Evolutionary conservation across 2,888 invertebrate genomes (phyloP), one percentile per base, ranked within the genome.

Genomic region (Amblyjoppa fuscipennis): DNA sequence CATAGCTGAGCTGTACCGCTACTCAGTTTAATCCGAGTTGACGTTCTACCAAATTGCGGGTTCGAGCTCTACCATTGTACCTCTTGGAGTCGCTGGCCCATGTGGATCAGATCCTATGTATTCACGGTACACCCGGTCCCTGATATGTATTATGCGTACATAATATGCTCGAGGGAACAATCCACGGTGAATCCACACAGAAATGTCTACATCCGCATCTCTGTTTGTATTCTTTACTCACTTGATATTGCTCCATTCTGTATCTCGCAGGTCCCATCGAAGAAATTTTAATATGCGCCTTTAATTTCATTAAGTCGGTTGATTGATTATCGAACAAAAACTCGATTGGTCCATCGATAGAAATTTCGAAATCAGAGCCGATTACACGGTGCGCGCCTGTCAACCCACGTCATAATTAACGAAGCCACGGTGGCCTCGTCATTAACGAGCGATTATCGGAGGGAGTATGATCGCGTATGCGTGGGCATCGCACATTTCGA

Each of bases 401-500:
- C 45, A 11, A 5, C 16, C 69, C 51, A 66, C 70, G 74, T 79
- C 77, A 28, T 81, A 59, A 85, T 81, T 70, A 75, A 41, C 75
- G 41, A 79, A 70, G 61, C 11, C 31, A 13, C n/a, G 61, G 9
- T 51, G 45, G 41, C 25, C 49, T 77, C 56, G 64, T 75, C 81
- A 79, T 85, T 85, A 82, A 81, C 82, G 61, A 78, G 78, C 49
- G 78, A 81, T 85, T 85, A 82, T n/a, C 64, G 31, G 16, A 31
- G 56, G 56, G 66, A 38, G 16, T 56, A 76, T 68, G 41, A 41
- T 45, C 28, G 51, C 13, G 28, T 45, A 64, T 16, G 16, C 16
- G 31, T 7, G 9, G 45, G 69, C 28, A n/a, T 31, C 59, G 59
- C 11, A 49, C 64, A 71, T 71, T 79, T 64, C 13, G 38, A n/a